Conservation (phyloP, 1,140 invertebrate genomes). For the Aphidius ervi region DNA sequence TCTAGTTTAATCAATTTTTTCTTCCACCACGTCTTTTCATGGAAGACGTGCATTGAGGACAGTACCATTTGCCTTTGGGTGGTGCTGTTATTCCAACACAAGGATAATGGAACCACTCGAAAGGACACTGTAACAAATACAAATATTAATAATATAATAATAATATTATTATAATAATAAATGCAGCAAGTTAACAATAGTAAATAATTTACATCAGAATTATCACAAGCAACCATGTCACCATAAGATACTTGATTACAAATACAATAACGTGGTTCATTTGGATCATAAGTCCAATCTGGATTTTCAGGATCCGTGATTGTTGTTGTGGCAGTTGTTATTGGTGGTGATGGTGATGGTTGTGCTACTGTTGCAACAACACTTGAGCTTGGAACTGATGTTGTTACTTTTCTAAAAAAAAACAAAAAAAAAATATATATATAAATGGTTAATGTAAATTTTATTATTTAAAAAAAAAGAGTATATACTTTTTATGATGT, state of each 20-base stretch:
- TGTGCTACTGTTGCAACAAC: slow-evolving; percentile 45
- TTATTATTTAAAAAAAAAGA: neutral
- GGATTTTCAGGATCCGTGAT: slow-evolving; percentile 54
- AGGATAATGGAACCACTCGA: slow-evolving; percentile 98
- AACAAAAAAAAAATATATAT: slow-evolving; percentile 2
- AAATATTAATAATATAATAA: slow-evolving; percentile 4
- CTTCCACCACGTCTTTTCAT: slow-evolving; percentile 80
- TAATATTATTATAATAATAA: no score
- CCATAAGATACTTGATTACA: slow-evolving; percentile 98
- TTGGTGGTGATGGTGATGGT: slow-evolving; percentile 31
- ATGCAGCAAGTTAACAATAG: neutral
- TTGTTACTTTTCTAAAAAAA: slow-evolving; percentile 45
- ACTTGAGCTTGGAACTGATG: slow-evolving; percentile 42
- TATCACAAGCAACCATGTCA: slow-evolving; percentile 99
- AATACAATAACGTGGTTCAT: slow-evolving; percentile 93
- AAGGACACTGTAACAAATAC: slow-evolving; percentile 74
- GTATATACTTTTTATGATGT: slow-evolving; percentile 62
- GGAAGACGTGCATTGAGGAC: slow-evolving; percentile 86
- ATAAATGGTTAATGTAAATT: neutral
- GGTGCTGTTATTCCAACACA: slow-evolving; percentile 94
- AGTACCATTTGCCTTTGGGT: slow-evolving; percentile 98
- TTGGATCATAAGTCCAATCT: slow-evolving; percentile 85
- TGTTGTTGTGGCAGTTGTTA: slow-evolving; percentile 33
- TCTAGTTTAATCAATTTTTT: slow-evolving; percentile 58
- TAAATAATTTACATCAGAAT: slow-evolving; percentile 74